Evolutionary conservation across 1,140 invertebrate genomes (phyloP), one percentile per base, ranked within the genome.

Genomic region (Cotesia vestalis): DNA sequence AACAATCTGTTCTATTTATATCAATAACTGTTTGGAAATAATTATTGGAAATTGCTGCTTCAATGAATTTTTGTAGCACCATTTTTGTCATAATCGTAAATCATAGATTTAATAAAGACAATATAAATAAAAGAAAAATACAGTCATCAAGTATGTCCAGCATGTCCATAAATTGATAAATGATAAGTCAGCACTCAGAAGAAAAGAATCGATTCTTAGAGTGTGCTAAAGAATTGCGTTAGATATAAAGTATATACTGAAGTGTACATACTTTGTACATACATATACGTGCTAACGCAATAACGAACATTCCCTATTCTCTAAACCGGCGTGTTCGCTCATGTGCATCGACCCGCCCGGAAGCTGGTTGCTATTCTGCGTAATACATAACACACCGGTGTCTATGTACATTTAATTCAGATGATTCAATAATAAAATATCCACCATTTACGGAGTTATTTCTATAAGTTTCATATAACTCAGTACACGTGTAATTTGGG

Each of bases 281-380:
- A 66, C 27, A 66, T 9, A 63, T 63, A 63, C 36, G 6, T 63
- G 61, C 27, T 40, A 66, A 51, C 63, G 63, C 36, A 66, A 66
- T 40, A 66, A 66, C 38, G 46, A 66, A 66, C 63, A 66, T 66
- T 66, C 63, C 63, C 63, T 66, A 66, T 66, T 66, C 63, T 66
- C 38, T 66, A 66, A 66, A 66, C 69, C 59, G 62, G 20, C 61
- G 60, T 69, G 66, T 14, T 73, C 67, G 59, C 66, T 73, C 55
- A 73, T 73, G 72, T 73, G 72, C 61, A 69, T 73, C 72, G 66
- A 64, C 40, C 60, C 66, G 67, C 61, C 72, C 72, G 72, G 72
- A 73, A 73, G 72, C 66, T 73, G 61, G 14, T 27, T 27, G 46
- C 51, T 67, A 66, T 68, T 73, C 66, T 73, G 46, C 71, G 35